phyloP scores from a whole-genome alignment of 2,113 vertebrate genomes.

The Microcebus tavaratra region DNA sequence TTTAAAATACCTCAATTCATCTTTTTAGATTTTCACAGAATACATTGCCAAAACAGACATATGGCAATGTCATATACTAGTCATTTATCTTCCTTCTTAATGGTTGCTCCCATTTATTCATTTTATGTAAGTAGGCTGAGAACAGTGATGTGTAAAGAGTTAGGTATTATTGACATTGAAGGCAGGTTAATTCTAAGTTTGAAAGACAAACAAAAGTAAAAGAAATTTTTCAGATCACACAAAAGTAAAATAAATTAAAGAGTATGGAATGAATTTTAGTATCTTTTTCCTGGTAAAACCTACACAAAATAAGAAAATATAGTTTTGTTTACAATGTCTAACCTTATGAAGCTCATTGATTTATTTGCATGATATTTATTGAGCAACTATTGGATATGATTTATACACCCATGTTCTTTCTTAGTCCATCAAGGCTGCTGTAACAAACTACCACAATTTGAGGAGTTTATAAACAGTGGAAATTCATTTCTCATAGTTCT shows the following conservation, averaged over 20 bases:
- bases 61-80: not conserved
- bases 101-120: not conserved
- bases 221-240: not conserved
- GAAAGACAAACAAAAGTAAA: constrained; percentile 53
- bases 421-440: not conserved
- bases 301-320: not conserved
- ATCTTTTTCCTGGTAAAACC: not conserved
- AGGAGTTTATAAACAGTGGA: not conserved
- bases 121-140: constrained; percentile 28
- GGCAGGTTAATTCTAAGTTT: constrained; percentile 2
- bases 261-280: not conserved
- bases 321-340: not conserved
- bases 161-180: not conserved
- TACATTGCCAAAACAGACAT: constrained; percentile 1
- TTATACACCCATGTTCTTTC: not conserved
- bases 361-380: not conserved
- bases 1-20: constrained; percentile 26
- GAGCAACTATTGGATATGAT: not conserved
- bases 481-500: not conserved
- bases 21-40: constrained; percentile 10
- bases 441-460: not conserved
- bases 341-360: not conserved
- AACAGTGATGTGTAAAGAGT: not conserved
- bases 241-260: not conserved
- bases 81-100: constrained; percentile 19